Percentiles rank a stretch among this genome's conserved stretches.
Evolutionary conservation across 2,797 vertebrate species (phyloP).

Genomic region (Dermochelys coriacea): DNA sequence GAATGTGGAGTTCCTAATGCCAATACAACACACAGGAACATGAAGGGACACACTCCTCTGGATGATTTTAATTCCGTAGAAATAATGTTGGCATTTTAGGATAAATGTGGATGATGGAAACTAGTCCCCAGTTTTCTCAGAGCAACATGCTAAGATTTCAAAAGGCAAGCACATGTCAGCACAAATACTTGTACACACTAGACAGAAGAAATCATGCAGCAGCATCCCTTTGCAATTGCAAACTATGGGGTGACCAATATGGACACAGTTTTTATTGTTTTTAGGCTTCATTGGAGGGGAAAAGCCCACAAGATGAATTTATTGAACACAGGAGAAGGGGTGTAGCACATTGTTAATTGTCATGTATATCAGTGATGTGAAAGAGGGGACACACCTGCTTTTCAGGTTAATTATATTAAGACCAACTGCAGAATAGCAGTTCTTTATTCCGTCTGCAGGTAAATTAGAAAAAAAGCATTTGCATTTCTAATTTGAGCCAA

Average conservation of each 20-base stretch:
- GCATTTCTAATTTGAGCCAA: background rate
- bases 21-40: background rate
- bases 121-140: background rate
- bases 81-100: background rate
- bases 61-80: background rate
- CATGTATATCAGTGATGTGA: background rate
- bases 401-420: background rate
- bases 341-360: background rate
- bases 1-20: background rate
- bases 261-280: background rate
- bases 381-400: background rate
- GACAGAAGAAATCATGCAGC: background rate
- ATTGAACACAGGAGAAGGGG: background rate
- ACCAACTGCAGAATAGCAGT: background rate
- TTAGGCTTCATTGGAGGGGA: background rate
- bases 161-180: background rate
- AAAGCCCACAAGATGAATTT: background rate
- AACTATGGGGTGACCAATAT: background rate
- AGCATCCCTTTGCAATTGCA: background rate
- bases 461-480: background rate
- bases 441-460: background rate
- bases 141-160: fast-evolving
- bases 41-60: background rate
- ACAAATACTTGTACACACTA: background rate
- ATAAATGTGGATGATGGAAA: background rate